Base-by-base conservation (phyloP, 2,113 vertebrate species). In the Macquaria ambigua region DNA sequence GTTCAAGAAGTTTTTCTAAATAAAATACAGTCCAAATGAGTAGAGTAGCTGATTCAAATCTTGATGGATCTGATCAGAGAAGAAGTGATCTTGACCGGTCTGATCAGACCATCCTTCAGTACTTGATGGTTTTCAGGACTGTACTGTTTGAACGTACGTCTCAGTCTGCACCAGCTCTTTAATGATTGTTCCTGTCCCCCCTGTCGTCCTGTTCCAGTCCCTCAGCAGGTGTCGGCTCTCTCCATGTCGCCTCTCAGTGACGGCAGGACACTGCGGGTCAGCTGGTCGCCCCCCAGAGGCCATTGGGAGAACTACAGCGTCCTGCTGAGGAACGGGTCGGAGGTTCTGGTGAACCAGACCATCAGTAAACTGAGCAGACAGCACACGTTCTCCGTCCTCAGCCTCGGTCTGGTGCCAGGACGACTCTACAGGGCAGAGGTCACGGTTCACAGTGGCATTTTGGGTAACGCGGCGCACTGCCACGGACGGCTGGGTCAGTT, bases 251-350 rank as follows among this genome's bases (percentile, higher is more conserved):
- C 88, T 11, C 43, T 86, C 0, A 64, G 90, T 8, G 89, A 93
- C 3, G 74, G 83, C 25, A 90, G 63, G 34, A 93, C 93, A 0
- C 94, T 99, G 25, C 89, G 73, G 31, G 90, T 99, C 90, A 96
- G 56, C 86, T 99, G 98, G 98, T 77, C 92, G 72, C 97, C 97
- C 87, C 97, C 98, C 92, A 84, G 75, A 82, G 98, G 98, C 74
- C 94, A 97, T 63, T 98, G 97, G 98, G 97, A 99, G 50, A 90
- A 92, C 70, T 99, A 98, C 82, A 94, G 76, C 0, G 52, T 98
- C 68, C 64, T 96, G 41, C 93, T 99, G 55, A 94, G 93, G 88
- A 96, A 97, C 46, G 91, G 55, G 3, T 96, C 96, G 0, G 41
- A 0, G 1, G 86, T 95, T 16, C 52, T 98, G 68, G 90, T 95